Evolutionary conservation across 1,140 invertebrate species (phyloP).

Genomic region (Sweltsa coloradensis): DNA sequence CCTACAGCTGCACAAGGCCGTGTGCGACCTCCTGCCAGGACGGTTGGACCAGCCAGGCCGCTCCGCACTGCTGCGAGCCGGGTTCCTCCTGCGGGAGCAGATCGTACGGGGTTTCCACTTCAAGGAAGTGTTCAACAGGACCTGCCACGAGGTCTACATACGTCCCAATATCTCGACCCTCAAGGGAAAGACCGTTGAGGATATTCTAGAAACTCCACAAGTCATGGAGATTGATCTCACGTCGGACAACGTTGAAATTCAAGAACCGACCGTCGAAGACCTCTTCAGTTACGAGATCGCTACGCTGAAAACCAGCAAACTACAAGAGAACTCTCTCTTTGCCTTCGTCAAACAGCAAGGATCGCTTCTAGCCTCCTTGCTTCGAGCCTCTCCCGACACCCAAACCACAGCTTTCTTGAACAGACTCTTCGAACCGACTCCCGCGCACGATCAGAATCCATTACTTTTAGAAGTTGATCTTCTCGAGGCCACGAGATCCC

Average conservation of each 20-base stretch:
- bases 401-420: constrained; percentile 20
- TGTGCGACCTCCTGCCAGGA: not conserved
- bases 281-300: constrained; percentile 16
- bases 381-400: not conserved
- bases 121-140: constrained; percentile 36
- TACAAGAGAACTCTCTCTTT: constrained; percentile 25
- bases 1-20: too few species aligned
- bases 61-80: constrained; percentile 47
- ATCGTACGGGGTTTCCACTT: constrained; percentile 41
- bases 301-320: constrained; percentile 21
- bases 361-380: constrained; percentile 16
- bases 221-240: too few species aligned
- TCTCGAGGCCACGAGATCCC: too few species aligned
- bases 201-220: too few species aligned
- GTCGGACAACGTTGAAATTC: not conserved
- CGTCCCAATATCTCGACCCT: constrained; percentile 28
- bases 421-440: constrained; percentile 20
- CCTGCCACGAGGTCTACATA: constrained; percentile 55
- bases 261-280: not conserved
- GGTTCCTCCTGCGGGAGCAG: constrained; percentile 48
- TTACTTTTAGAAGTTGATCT: too few species aligned
- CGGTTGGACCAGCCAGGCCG: constrained; percentile 15
- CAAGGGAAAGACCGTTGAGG: too few species aligned
- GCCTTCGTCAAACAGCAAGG: constrained; percentile 28
- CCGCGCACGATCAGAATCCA: too few species aligned